Percentiles rank a stretch among this genome's conserved stretches.
Conservation (phyloP, 2,797 vertebrate species). For the Pangasius macronema region DNA sequence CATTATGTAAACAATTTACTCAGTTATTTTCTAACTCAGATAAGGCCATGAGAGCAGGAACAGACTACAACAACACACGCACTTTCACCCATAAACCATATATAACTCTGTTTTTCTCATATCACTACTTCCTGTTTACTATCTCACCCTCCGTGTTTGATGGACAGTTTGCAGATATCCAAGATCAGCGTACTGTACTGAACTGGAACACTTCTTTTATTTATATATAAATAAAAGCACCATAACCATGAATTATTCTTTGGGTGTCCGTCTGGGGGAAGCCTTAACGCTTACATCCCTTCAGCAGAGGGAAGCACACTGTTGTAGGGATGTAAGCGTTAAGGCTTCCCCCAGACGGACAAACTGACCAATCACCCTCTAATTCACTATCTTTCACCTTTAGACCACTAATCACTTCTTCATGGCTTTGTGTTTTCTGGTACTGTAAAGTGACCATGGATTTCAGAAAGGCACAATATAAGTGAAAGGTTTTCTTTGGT, state of each 20-base stretch:
- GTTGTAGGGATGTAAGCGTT: too few relatives aligned
- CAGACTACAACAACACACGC: not conserved
- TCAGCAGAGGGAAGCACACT: too few relatives aligned
- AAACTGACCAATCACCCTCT: too few relatives aligned
- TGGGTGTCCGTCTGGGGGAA: too few relatives aligned
- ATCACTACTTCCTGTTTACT: not conserved
- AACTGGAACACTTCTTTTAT: too few relatives aligned
- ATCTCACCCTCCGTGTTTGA: not conserved
- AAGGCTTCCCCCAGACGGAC: too few relatives aligned
- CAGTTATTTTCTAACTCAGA: not conserved
- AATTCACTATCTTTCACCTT: not conserved
- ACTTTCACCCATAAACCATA: not conserved
- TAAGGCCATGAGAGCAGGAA: not conserved
- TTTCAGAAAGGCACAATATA: not conserved
- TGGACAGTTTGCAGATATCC: not conserved
- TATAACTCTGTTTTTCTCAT: not conserved
- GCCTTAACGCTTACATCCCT: too few relatives aligned
- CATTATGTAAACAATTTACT: not conserved
- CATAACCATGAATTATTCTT: too few relatives aligned
- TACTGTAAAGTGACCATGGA: not conserved
- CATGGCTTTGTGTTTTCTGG: not conserved
- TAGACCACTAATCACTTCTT: not conserved
- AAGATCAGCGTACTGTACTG: not conserved
- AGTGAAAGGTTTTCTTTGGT: not conserved
- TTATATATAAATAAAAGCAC: too few relatives aligned